These are phyloP conservation scores for Regulus satrapa DNA, from an alignment of 2,113 vertebrate genomes.

Conservation along the genomic window DNA sequence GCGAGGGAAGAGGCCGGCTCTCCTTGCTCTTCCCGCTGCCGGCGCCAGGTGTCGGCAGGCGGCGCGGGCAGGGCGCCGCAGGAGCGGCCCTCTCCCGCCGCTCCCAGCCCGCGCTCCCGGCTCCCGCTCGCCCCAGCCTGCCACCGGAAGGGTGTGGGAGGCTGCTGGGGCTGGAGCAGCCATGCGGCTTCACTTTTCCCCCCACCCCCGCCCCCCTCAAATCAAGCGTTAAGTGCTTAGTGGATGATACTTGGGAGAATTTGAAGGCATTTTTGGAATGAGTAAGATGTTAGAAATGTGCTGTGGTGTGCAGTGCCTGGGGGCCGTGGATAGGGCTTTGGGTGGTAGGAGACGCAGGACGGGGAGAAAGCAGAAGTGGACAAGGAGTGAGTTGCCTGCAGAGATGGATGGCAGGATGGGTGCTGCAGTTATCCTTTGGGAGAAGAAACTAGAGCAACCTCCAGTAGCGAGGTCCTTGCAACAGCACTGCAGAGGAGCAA, in stretches of 20 bases:
- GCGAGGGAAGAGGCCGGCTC: background rate
- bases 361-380: background rate
- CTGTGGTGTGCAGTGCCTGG: background rate
- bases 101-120: background rate
- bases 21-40: background rate
- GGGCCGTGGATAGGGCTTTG: background rate
- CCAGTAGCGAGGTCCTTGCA: background rate
- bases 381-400: background rate
- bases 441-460: background rate
- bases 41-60: slow-evolving; percentile 11
- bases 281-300: background rate
- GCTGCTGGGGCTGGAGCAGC: background rate
- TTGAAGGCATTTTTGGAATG: background rate
- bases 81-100: background rate
- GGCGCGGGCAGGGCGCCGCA: background rate
- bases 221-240: background rate
- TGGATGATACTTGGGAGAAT: background rate
- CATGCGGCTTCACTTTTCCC: background rate
- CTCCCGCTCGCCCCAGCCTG: background rate
- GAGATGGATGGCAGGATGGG: background rate
- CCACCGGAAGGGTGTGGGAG: slow-evolving; percentile 33
- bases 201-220: rapidly evolving
- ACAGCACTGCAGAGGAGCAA: background rate
- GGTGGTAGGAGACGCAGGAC: background rate
- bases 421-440: background rate